Conservation (phyloP, 2,888 invertebrate species). For the Notodonta dromedarius region DNA sequence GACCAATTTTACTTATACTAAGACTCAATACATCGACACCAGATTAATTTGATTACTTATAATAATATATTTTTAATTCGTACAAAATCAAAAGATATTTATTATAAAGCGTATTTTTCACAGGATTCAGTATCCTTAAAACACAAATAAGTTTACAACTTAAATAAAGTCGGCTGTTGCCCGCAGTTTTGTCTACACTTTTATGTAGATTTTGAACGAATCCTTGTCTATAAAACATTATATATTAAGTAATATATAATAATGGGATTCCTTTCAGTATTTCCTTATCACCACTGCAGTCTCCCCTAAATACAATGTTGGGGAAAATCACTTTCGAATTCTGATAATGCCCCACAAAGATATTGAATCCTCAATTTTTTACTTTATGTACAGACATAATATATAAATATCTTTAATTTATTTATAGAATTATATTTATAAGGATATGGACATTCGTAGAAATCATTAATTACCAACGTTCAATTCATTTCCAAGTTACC, state of each 20-base stretch:
- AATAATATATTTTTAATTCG: slow-evolving; percentile 38
- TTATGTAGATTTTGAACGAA: slow-evolving; percentile 4
- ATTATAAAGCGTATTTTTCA: slow-evolving; percentile 63
- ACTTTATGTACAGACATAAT: slow-evolving; percentile 19
- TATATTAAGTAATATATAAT: too few relatives aligned
- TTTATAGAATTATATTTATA: slow-evolving; percentile 35
- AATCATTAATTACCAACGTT: slow-evolving; percentile 33
- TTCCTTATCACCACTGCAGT: too few relatives aligned
- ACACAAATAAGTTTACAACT: slow-evolving; percentile 36
- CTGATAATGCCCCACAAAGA: too few relatives aligned
- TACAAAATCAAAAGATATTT: slow-evolving; percentile 51
- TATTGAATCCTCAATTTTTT: not conserved
- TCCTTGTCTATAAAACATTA: too few relatives aligned
- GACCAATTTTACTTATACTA: not conserved
- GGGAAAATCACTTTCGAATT: too few relatives aligned
- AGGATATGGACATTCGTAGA: slow-evolving; percentile 59
- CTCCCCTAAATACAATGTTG: too few relatives aligned
- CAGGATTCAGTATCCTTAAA: slow-evolving; percentile 47
- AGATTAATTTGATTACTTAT: slow-evolving; percentile 18
- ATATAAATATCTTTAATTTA: slow-evolving; percentile 19
- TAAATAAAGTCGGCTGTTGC: slow-evolving; percentile 26
- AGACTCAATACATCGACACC: slow-evolving; percentile 11
- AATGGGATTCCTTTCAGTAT: too few relatives aligned
- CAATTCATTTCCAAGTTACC: slow-evolving; percentile 11
- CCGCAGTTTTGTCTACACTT: slow-evolving; percentile 12